Percentiles rank a stretch among this genome's conserved stretches.
Evolutionary conservation across 2,797 vertebrate genomes (phyloP).

Genomic region (Pangasius krempfi): DNA sequence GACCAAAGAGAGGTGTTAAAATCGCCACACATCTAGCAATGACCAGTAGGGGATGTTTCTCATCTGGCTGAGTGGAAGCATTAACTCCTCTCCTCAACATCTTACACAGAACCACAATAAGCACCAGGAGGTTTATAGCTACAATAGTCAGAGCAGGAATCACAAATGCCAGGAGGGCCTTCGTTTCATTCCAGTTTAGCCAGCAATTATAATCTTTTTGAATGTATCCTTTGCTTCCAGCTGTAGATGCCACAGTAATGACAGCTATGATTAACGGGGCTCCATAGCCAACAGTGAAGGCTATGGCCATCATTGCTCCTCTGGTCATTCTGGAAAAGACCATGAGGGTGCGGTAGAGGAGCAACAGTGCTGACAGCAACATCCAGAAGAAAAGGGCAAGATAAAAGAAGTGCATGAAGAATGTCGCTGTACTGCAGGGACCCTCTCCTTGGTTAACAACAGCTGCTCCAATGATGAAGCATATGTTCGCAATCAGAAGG

Average conservation of each 20-base stretch:
- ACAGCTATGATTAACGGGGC: not conserved
- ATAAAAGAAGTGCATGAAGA: conserved; percentile 10
- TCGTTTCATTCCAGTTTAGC: conserved; percentile 76
- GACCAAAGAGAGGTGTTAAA: conserved; percentile 11
- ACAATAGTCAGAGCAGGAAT: too few species aligned
- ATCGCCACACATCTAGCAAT: not conserved
- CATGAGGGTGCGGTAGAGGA: conserved; percentile 82
- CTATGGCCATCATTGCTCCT: not conserved
- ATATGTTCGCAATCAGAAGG: conserved; percentile 85
- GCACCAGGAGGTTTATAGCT: not conserved
- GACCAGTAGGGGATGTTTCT: not conserved
- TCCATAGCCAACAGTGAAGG: not conserved
- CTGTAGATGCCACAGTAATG: not conserved
- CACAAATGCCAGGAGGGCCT: too few species aligned
- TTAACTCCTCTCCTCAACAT: not conserved
- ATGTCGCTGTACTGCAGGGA: conserved; percentile 63
- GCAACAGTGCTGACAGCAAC: conserved; percentile 72
- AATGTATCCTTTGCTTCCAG: conserved; percentile 65
- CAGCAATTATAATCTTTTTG: conserved; percentile 70
- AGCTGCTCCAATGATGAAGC: conserved; percentile 79
- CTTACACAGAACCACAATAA: not conserved
- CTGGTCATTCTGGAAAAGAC: conserved; percentile 56
- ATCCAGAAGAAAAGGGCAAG: not conserved
- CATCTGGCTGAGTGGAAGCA: not conserved
- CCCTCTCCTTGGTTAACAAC: conserved; percentile 60